These are phyloP conservation scores for Asteroscopus sphinx DNA, from an alignment of 2,888 invertebrate genomes.

Conservation along the genomic window DNA sequence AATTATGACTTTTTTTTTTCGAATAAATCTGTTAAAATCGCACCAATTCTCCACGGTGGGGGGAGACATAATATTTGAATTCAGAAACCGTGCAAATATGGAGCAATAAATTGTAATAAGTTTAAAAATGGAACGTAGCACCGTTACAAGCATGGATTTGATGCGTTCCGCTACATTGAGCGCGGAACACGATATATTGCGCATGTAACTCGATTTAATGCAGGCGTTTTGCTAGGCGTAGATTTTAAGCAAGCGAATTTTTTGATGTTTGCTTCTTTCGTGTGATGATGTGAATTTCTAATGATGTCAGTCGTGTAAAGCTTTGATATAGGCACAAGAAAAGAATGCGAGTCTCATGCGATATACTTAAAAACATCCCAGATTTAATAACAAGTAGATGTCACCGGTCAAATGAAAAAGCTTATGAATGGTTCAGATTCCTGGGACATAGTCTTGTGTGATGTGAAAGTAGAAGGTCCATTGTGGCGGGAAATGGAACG, in stretches of 20 bases:
- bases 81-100: slow-evolving; percentile 70
- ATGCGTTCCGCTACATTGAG: slow-evolving; percentile 86
- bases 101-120: slow-evolving; percentile 79
- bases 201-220: slow-evolving; percentile 81
- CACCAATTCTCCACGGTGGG: slow-evolving; percentile 70
- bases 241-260: slow-evolving; percentile 1
- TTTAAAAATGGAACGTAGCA: slow-evolving; percentile 77
- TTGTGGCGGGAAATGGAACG: no score
- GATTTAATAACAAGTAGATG: no score
- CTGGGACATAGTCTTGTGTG: no score
- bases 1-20: slow-evolving; percentile 48
- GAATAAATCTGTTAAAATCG: slow-evolving; percentile 58
- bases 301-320: slow-evolving; percentile 12
- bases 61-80: slow-evolving; percentile 66
- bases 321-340: neutral
- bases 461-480: no score
- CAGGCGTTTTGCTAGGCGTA: slow-evolving; percentile 47
- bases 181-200: slow-evolving; percentile 78
- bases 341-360: no score
- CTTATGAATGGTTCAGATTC: no score
- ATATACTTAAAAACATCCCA: no score
- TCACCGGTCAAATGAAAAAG: no score
- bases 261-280: slow-evolving; percentile 6
- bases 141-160: slow-evolving; percentile 68
- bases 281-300: slow-evolving; percentile 15